Base-by-base conservation (phyloP, 2,113 vertebrate genomes). In the Aegithalos caudatus region DNA sequence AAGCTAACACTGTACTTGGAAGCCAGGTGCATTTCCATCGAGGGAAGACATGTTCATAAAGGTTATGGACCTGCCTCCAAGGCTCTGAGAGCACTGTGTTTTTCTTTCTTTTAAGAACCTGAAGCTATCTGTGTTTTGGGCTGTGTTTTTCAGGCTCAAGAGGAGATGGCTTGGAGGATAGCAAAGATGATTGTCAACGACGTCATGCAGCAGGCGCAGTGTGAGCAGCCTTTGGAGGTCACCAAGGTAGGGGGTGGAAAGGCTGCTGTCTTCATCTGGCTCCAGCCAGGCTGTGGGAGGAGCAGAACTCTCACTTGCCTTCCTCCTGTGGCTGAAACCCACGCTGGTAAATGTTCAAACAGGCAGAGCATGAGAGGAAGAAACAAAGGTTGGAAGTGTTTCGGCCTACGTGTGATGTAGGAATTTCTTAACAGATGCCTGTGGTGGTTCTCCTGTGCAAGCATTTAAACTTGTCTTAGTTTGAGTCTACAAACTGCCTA, bases 171-270 rank as follows among this genome's bases (percentile, higher is more conserved):
- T 12, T 99, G 99, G 99, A 99, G 99, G 97, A 99, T 99, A 65
- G 99, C 99, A 7, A 99, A 99, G 96, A 99, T 99, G 99, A 99
- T 99, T 21, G 99, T 99, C 88, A 99, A 99, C 48, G 99, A 99
- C 2, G 99, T 99, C 11, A 99, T 99, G 97, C 99, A 99, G 93
- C 99, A 99, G 98, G 98, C 99, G 17, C 98, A 98, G 37, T 98
- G 98, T 17, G 98, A 98, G 58, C 99, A 98, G 76, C 98, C 98
- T 5, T 61, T 60, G 57, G 98, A 98, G 95, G 93, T 98, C 89
- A 98, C 98, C n/a, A 99, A 99, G 99, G 99, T 99, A 96, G 86
- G 58, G 78, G 44, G 28, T 38, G 86, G 88, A 24, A 47, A 51
- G 4, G 90, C 71, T 67, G n/a, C 58, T 64, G 33, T 15, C 79